Evolutionary conservation across 2,797 vertebrate genomes (phyloP).

Genomic region (Cottoperca gobio): DNA sequence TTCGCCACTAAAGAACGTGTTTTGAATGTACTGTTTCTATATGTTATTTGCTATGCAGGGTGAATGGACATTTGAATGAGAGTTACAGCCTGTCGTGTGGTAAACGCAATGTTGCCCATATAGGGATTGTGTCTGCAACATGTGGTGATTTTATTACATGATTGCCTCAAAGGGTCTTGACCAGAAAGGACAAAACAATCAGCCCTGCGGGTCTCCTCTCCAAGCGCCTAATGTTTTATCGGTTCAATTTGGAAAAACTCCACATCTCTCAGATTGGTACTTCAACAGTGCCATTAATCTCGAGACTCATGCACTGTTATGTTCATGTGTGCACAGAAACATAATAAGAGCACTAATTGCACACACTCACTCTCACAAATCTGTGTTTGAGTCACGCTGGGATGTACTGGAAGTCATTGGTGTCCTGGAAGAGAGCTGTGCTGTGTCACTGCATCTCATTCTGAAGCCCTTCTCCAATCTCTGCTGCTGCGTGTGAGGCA

Average conservation of each 20-base stretch:
- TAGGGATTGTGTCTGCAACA: constrained; percentile 28
- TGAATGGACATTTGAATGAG: constrained; percentile 39
- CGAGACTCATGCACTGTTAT: neutral
- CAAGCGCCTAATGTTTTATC: constrained; percentile 15
- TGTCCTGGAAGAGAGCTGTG: constrained; percentile 35
- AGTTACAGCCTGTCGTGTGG: constrained; percentile 16
- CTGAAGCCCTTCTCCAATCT: constrained; percentile 46
- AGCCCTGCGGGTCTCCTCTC: constrained; percentile 62
- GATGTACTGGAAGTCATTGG: constrained; percentile 41
- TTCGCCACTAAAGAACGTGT: constrained; percentile 58
- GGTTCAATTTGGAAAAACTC: constrained; percentile 15
- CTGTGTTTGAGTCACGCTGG: constrained; percentile 41
- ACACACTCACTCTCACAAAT: constrained; percentile 28
- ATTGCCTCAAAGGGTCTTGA: constrained; percentile 24
- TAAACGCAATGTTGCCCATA: constrained; percentile 51
- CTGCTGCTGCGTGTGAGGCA: constrained; percentile 63
- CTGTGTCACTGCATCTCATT: constrained; percentile 49
- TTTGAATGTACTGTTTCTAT: constrained; percentile 45
- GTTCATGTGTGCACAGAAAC: constrained; percentile 11
- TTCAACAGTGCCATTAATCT: neutral
- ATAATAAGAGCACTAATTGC: constrained; percentile 24
- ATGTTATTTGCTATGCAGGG: constrained; percentile 39
- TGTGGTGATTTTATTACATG: constrained; percentile 31
- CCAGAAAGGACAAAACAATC: constrained; percentile 32
- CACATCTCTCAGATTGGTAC: neutral